Evolutionary conservation across 2,797 vertebrate species (phyloP), one percentile per base, ranked within the genome.

Genomic region (Salarias fasciatus): DNA sequence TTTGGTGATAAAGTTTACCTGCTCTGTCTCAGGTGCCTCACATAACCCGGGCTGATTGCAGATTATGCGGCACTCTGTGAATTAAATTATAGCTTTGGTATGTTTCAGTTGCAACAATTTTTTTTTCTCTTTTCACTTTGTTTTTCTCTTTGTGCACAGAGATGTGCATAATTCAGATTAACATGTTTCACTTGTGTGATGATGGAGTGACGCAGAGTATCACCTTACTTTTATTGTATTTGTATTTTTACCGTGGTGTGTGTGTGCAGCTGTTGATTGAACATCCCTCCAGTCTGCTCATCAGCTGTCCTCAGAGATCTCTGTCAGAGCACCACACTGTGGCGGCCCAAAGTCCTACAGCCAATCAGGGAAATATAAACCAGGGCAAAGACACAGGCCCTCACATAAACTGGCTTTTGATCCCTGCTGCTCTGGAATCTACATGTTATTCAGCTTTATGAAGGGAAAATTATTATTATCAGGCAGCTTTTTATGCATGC

Each of bases 301-400:
- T 69, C 46, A 6, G 53, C 55, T 29, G 43, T 53, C 11, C 2
- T 48, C 30, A 44, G 45, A 57, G 28, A 24, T 56, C 51, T 73
- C 69, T 28, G 6, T 53, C 56, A 86, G 59, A 85, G 86, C 85
- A 62, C 86, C 87, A 84, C 80, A 68, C 80, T 58, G 84, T 89
- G 89, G 87, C 75, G 58, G 49, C 52, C 11, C 1, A 3, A 48
- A 47, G 79, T 31, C 24, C 24, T 78, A 64, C 77, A 84, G 24
- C 52, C 56, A n/a, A 24, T 53, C 2, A 6, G 11, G 43, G 13
- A 55, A 49, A 8, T 29, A 11, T 4, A 37, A 45, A 58, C 38
- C 48, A 48, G 14, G 15, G 79, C 2, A 24, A 24, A 57, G 47
- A 6, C 51, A 30, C 2, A 24, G 18, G 18, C 18, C 3, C 18